Percentiles rank a stretch among this genome's conserved stretches.
Evolutionary conservation across 2,888 invertebrate genomes (phyloP).

Genomic region (Megamerina dolium): DNA sequence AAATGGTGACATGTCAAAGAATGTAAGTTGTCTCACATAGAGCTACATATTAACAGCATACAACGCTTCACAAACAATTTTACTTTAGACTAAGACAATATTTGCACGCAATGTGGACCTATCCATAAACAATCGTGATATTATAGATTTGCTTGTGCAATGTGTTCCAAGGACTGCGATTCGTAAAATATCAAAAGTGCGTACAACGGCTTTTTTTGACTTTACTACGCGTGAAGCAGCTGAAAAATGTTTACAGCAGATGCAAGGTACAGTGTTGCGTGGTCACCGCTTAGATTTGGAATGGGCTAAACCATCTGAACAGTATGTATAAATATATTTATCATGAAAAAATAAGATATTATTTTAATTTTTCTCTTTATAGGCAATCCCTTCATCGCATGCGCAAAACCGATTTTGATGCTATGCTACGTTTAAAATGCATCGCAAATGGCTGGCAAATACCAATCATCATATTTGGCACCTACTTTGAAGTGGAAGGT

Average conservation of each 20-base stretch:
- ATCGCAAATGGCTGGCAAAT: constrained; percentile 37
- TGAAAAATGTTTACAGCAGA: constrained; percentile 25
- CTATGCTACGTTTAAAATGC: constrained; percentile 33
- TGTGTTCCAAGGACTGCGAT: constrained; percentile 28
- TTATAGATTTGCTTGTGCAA: constrained; percentile 26
- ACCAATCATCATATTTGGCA: constrained; percentile 36
- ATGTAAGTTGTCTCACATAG: constrained; percentile 18
- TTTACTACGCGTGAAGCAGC: constrained; percentile 32
- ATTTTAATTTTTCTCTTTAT: neutral
- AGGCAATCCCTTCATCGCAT: constrained; percentile 33
- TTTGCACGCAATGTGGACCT: constrained; percentile 36
- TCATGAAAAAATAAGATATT: neutral
- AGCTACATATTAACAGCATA: neutral
- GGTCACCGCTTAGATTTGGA: constrained; percentile 29
- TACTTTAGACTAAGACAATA: constrained; percentile 30
- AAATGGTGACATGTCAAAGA: constrained; percentile 22
- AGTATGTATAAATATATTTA: constrained; percentile 24
- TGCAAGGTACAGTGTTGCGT: constrained; percentile 25
- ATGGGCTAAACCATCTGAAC: constrained; percentile 36
- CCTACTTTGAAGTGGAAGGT: constrained; percentile 22
- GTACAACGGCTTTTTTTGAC: constrained; percentile 36
- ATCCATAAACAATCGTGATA: constrained; percentile 29
- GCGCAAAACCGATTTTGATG: constrained; percentile 34
- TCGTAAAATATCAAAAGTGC: constrained; percentile 31
- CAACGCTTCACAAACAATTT: neutral